Evolutionary conservation across 2,113 vertebrate genomes (phyloP).

Genomic region (Nannobrachium achirus): DNA sequence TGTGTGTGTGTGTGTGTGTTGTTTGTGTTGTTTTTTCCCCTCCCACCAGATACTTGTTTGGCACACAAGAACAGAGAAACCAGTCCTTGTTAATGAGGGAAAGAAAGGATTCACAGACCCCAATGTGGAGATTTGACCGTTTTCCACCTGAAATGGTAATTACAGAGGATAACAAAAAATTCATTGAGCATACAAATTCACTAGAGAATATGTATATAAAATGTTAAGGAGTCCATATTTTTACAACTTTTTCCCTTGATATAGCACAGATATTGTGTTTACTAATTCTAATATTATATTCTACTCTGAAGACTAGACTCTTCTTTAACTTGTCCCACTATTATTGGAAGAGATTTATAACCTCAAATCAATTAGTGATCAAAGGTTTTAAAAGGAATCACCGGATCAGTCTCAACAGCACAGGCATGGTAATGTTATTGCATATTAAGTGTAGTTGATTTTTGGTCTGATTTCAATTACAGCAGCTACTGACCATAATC

Average conservation of each 20-base stretch:
- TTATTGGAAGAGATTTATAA: not conserved
- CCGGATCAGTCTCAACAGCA: not conserved
- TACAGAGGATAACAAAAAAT: not conserved
- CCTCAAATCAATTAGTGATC: not conserved
- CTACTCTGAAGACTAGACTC: no score
- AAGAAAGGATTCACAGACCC: conserved; percentile 98
- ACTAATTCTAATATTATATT: no score
- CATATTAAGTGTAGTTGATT: conserved; percentile 20
- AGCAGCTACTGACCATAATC: conserved; percentile 34
- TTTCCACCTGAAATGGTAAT: conserved; percentile 55
- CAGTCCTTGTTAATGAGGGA: conserved; percentile 95
- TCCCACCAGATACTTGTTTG: conserved; percentile 92
- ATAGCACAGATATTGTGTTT: no score
- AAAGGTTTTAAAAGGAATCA: not conserved
- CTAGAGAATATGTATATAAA: no score
- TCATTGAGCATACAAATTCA: no score
- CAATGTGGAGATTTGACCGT: conserved; percentile 92
- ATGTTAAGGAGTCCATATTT: no score
- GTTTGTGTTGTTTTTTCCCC: conserved; percentile 1
- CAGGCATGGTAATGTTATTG: conserved; percentile 29
- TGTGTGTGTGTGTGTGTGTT: conserved; percentile 15
- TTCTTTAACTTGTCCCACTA: not conserved
- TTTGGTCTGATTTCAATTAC: no score
- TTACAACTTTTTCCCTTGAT: no score
- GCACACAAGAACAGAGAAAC: conserved; percentile 98